These are phyloP conservation scores for Periophthalmus modestus DNA, from an alignment of 2,113 vertebrate species.

Conservation along the genomic window DNA sequence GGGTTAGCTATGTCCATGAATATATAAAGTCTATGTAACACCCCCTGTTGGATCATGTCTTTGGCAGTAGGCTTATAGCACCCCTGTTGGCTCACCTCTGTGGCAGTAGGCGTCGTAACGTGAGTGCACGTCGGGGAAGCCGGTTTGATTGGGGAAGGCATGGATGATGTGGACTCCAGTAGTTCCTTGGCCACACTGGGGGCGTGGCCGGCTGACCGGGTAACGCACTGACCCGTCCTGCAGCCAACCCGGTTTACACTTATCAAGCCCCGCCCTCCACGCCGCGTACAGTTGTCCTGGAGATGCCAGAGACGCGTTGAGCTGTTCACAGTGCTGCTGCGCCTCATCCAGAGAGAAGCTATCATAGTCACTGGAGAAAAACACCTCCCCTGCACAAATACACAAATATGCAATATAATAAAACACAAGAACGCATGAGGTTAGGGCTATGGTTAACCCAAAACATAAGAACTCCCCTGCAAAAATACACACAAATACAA, in stretches of 20 bases:
- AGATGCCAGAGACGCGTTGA: conserved; percentile 86
- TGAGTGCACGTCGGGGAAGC: conserved; percentile 84
- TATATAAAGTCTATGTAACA: background rate
- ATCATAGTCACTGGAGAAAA: conserved; percentile 83
- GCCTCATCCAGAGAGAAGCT: conserved; percentile 90
- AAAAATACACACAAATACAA: too few relatives aligned
- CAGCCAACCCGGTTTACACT: conserved; percentile 91
- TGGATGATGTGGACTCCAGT: conserved; percentile 88
- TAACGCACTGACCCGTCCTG: conserved; percentile 89
- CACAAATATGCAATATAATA: background rate
- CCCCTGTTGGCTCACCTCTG: conserved; percentile 75
- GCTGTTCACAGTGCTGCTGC: conserved; percentile 80
- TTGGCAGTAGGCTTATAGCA: background rate
- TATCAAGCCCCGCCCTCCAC: conserved; percentile 89
- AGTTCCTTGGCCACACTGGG: conserved; percentile 82
- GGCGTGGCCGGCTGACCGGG: conserved; percentile 82
- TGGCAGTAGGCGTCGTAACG: conserved; percentile 92
- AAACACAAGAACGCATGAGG: too few relatives aligned
- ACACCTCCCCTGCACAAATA: conserved; percentile 83
- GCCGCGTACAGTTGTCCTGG: conserved; percentile 87
- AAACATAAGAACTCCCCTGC: too few relatives aligned
- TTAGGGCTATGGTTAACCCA: too few relatives aligned
- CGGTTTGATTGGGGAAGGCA: conserved; percentile 85
- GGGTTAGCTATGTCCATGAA: too few relatives aligned
- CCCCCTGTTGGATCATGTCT: background rate